Base-by-base conservation (phyloP, 2,888 invertebrate species). In the Buathra laborator region DNA sequence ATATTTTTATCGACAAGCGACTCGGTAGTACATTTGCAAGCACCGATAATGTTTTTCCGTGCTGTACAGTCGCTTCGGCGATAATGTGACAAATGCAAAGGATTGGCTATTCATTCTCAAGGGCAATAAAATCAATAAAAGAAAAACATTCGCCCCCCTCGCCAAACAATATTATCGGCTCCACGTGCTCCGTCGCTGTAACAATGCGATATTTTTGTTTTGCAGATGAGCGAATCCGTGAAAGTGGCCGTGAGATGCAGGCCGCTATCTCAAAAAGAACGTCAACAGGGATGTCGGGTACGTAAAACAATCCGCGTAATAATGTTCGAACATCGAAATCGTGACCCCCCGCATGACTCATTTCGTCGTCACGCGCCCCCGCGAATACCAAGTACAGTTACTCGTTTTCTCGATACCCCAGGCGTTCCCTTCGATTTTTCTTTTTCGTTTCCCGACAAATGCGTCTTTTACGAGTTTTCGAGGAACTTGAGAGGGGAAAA, bases 221-320 rank as follows among this genome's bases (percentile, higher is more conserved):
- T 90, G 37, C 86, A 94, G 94, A 94, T 94, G 94, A 93, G 93
- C 83, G 97, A 97, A 94, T 95, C 96, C 90, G 97, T 98, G 76
- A 97, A 97, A 94, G 98, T 98, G 74, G 96, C 97, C 81, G 97
- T 97, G 87, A 94, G 97, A 94, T 98, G 98, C 95, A 96, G 98
- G 72, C 98, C 98, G 32, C 96, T 98, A 96, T 98, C 97, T 94
- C 95, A 95, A 86, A 95, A 96, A 87, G 98, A 98, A 94, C 81
- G 89, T 86, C 92, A 92, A 68, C 91, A 92, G 81, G 92, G 92
- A 85, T 92, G 93, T 89, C 91, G 90, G 88, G 94, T 94, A 90
- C 76, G 91, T 89, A 64, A 46, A 46, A 24, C 6, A 10, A 7
- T 56, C 74, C 32, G 19, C 19, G 7, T 16, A 10, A 7, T 14